phyloP scores from a whole-genome alignment of 37 sponge, comb jelly and placozoan genomes.

The Chondrilla cf. caribensis region DNA sequence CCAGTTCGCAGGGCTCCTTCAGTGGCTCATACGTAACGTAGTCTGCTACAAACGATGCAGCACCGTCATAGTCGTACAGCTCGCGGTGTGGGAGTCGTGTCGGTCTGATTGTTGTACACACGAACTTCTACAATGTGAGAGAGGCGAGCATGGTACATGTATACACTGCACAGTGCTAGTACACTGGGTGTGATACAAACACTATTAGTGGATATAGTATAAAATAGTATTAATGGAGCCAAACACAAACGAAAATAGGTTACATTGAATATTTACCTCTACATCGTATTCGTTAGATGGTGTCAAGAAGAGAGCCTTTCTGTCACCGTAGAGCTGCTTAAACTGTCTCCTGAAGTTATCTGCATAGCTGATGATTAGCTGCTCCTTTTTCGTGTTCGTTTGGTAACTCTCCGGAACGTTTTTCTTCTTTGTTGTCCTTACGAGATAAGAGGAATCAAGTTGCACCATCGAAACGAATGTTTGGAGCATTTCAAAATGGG shows the following conservation, averaged over 20 bases:
- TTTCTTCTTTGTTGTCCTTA: not conserved
- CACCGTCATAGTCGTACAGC: constrained; percentile 90
- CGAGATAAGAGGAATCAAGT: too few species aligned
- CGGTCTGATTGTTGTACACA: constrained; percentile 89
- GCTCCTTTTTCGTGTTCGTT: constrained; percentile 76
- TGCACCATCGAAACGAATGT: too few species aligned
- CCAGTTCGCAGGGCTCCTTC: constrained; percentile 67
- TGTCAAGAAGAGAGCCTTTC: constrained; percentile 84
- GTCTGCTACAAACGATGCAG: constrained; percentile 91
- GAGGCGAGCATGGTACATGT: not conserved
- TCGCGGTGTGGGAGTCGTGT: constrained; percentile 86
- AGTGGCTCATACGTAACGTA: constrained; percentile 83
- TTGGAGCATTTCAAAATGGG: too few species aligned
- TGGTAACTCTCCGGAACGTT: constrained; percentile 60
- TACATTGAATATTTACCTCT: too few species aligned
- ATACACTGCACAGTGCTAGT: not conserved
- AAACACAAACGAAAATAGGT: too few species aligned
- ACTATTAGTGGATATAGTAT: too few species aligned
- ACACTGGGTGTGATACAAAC: too few species aligned
- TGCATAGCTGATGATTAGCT: constrained; percentile 66
- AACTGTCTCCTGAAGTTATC: constrained; percentile 94
- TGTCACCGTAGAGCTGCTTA: constrained; percentile 84
- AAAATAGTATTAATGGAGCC: not conserved
- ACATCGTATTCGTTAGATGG: constrained; percentile 84
- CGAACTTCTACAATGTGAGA: constrained; percentile 62